Percentiles rank a stretch among this genome's conserved stretches.
Evolutionary conservation across 2,113 vertebrate genomes (phyloP).

Genomic region (Gymnarchus niloticus): DNA sequence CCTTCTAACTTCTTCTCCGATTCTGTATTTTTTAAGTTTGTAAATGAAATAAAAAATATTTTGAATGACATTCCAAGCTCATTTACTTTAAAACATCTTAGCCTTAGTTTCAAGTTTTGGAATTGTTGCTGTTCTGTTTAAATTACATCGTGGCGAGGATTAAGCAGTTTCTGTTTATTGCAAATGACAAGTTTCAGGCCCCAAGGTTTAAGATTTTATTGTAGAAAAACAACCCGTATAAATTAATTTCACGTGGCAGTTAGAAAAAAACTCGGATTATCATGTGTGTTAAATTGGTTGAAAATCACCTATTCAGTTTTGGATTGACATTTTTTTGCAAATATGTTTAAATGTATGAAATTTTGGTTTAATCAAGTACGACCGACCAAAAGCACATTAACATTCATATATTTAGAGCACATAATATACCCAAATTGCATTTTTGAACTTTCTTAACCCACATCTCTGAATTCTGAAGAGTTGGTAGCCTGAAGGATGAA

Average conservation of each 20-base stretch:
- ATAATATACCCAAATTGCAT: neutral
- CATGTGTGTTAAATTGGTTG: too few relatives aligned
- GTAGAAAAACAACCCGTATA: too few relatives aligned
- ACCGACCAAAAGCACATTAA: conserved; percentile 4
- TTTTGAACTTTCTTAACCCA: neutral
- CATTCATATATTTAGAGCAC: neutral
- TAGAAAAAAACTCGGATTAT: too few relatives aligned
- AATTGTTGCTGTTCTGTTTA: neutral
- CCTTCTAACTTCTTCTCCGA: conserved; percentile 40
- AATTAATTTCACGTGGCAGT: too few relatives aligned
- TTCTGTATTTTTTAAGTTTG: conserved; percentile 49
- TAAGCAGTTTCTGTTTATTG: neutral
- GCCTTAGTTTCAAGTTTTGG: neutral
- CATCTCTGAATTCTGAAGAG: neutral
- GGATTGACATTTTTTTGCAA: neutral
- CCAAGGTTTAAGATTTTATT: neutral
- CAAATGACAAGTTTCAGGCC: conserved; percentile 5
- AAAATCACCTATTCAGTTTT: too few relatives aligned
- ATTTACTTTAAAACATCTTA: conserved; percentile 24
- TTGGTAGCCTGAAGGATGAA: neutral
- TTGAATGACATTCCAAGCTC: conserved; percentile 39
- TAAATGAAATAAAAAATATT: conserved; percentile 62
- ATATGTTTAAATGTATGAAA: neutral
- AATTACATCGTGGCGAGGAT: neutral
- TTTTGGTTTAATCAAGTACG: neutral